Percentiles rank a stretch among this genome's conserved stretches.
Evolutionary conservation across 1,140 invertebrate genomes (phyloP).

Genomic region (Panagrolaimus sp.): DNA sequence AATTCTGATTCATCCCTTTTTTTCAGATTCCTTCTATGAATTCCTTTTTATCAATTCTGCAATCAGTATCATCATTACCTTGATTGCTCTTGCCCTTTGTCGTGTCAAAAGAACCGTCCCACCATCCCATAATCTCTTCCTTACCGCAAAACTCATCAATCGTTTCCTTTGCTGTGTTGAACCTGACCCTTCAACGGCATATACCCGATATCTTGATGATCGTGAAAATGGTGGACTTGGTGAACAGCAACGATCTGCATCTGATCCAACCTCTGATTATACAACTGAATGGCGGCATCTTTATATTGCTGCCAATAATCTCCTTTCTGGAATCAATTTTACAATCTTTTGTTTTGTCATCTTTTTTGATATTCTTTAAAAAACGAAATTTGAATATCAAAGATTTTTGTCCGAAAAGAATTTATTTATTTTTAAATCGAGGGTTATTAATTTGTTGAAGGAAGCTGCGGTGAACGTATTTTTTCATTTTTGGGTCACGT

Average conservation of each 20-base stretch:
- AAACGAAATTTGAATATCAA: too few species aligned
- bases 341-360: slow-evolving; percentile 53
- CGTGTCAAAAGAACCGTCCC: slow-evolving; percentile 52
- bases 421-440: too few species aligned
- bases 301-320: slow-evolving; percentile 54
- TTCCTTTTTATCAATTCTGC: slow-evolving; percentile 51
- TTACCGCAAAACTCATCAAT: slow-evolving; percentile 54
- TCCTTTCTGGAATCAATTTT: slow-evolving; percentile 52
- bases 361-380: slow-evolving; percentile 54
- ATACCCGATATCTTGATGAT: slow-evolving; percentile 54
- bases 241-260: slow-evolving; percentile 13
- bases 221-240: slow-evolving; percentile 9
- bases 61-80: slow-evolving; percentile 50
- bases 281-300: slow-evolving; percentile 56
- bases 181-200: slow-evolving; percentile 45
- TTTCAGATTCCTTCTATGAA: slow-evolving; percentile 57
- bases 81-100: slow-evolving; percentile 53
- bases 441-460: too few species aligned
- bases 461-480: too few species aligned
- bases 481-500: too few species aligned
- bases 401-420: too few species aligned
- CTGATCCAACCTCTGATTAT: slow-evolving; percentile 35
- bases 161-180: slow-evolving; percentile 56
- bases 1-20: background rate
- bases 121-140: slow-evolving; percentile 48